Base-by-base conservation (phyloP, 2,888 invertebrate genomes). In the Troides aeacus region DNA sequence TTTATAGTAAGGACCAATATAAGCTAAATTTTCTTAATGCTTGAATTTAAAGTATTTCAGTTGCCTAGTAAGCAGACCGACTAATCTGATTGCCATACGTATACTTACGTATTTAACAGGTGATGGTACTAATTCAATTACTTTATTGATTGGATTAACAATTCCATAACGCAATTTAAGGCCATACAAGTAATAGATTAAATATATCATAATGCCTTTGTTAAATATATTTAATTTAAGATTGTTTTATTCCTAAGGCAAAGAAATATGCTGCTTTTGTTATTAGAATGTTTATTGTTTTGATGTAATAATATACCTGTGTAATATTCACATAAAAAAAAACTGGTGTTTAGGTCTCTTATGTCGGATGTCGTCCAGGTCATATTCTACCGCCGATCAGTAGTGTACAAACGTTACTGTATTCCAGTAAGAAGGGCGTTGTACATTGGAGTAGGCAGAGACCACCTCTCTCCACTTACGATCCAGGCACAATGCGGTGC, bases 121-220 rank as follows among this genome's bases (percentile, higher is more conserved):
- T 62, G 46, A 63, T 23, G 21, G 24, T 60, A 53, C 58, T 70
- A 70, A 70, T 66, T 58, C 59, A 66, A 70, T 70, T 70, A 70
- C 53, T 66, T 53, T 59, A 66, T 62, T 70, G 66, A 70, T 70
- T 70, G 66, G 70, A 70, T 70, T 70, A 70, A 60, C 50, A 39
- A n/a, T 39, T 53, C 18, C 50, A 23, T 58, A 66, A 50, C 36
- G 50, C 59, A 66, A 62, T 58, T 63, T 66, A 70, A 70, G 30
- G 66, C 62, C 65, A 42, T 66, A 70, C 66, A 70, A 70, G 70
- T 66, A 3, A 63, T 70, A 36, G 62, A 70, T 66, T 66, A 66
- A 59, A 62, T 59, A 66, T 66, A 59, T 70, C 50, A 42, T 58
- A 63, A 70, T 58, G 7, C 42, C 56, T 66, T 56, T 30, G 46